Evolutionary conservation across 2,113 vertebrate genomes (phyloP).

Genomic region (Notechis scutatus): DNA sequence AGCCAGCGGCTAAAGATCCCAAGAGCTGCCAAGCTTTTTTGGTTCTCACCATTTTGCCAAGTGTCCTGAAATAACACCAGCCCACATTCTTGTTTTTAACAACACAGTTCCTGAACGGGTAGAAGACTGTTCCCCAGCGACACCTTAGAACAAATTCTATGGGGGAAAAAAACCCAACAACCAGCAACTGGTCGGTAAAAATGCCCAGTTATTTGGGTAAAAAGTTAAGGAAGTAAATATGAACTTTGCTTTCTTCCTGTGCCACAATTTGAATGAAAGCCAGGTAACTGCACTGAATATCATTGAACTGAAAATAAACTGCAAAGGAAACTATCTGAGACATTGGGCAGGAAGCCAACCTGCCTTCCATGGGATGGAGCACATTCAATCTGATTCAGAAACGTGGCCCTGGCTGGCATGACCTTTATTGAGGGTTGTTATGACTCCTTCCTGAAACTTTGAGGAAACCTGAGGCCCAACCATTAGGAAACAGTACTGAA

Average conservation of each 20-base stretch:
- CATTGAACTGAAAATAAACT: slow-evolving; percentile 87
- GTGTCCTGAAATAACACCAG: slow-evolving; percentile 13
- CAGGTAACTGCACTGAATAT: slow-evolving; percentile 79
- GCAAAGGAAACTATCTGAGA: slow-evolving; percentile 91
- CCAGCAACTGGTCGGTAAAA: background rate
- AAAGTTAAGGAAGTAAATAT: slow-evolving; percentile 41
- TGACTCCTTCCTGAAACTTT: slow-evolving; percentile 50
- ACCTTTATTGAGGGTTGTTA: slow-evolving; percentile 55
- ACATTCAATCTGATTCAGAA: slow-evolving; percentile 72
- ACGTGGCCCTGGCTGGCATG: slow-evolving; percentile 64
- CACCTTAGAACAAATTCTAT: background rate
- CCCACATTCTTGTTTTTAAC: background rate
- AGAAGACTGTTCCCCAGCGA: background rate
- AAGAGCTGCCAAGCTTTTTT: background rate
- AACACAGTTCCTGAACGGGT: slow-evolving; percentile 45
- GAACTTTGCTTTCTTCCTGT: slow-evolving; percentile 49
- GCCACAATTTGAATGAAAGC: slow-evolving; percentile 58
- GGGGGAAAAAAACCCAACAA: background rate
- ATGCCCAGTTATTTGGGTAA: slow-evolving; percentile 57
- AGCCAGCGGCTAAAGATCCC: slow-evolving; percentile 42
- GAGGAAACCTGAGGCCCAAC: background rate
- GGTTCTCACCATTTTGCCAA: slow-evolving; percentile 12
- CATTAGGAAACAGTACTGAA: background rate
- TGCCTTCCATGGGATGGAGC: slow-evolving; percentile 72
- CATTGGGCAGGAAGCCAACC: slow-evolving; percentile 86